Evolutionary conservation across 2,888 invertebrate genomes (phyloP).

Genomic region (Drosophila merina): DNA sequence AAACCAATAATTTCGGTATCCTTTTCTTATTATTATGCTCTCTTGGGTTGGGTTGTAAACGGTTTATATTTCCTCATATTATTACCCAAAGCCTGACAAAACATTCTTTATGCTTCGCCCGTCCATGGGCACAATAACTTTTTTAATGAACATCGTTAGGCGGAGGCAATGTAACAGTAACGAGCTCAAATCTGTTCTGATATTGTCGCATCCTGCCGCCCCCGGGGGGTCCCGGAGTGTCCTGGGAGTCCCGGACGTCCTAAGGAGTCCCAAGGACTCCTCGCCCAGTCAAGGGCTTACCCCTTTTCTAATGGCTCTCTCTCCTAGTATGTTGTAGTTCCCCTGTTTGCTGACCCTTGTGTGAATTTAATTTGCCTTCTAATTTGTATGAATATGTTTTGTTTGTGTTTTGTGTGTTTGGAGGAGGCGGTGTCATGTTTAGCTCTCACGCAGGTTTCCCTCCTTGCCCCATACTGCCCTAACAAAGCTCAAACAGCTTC

Average conservation of each 20-base stretch:
- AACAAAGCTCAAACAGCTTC: slow-evolving; percentile 65
- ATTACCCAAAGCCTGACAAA: slow-evolving; percentile 4
- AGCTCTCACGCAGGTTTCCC: slow-evolving; percentile 30
- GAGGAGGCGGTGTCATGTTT: slow-evolving; percentile 35
- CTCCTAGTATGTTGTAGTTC: background rate
- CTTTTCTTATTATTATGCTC: background rate
- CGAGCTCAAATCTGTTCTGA: slow-evolving; percentile 43
- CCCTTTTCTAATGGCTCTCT: slow-evolving; percentile 13
- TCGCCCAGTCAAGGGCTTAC: background rate
- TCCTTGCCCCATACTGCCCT: slow-evolving; percentile 12
- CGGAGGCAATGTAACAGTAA: slow-evolving; percentile 24
- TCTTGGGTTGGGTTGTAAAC: slow-evolving; percentile 10
- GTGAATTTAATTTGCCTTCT: slow-evolving; percentile 39
- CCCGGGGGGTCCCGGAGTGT: too few species aligned
- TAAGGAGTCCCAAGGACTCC: too few species aligned
- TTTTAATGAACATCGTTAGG: slow-evolving; percentile 44
- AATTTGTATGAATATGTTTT: slow-evolving; percentile 43
- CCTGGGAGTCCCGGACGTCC: too few species aligned
- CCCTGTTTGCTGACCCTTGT: slow-evolving; percentile 19
- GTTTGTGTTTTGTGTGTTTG: slow-evolving; percentile 12
- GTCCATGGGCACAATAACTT: slow-evolving; percentile 27
- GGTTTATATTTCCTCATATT: slow-evolving; percentile 30
- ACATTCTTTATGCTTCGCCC: slow-evolving; percentile 8
- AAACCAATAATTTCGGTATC: background rate
- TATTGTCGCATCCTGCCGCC: slow-evolving; percentile 23